Evolutionary conservation across 2,888 invertebrate genomes (phyloP), one percentile per base, ranked within the genome.

Genomic region (Eupeodes luniger): DNA sequence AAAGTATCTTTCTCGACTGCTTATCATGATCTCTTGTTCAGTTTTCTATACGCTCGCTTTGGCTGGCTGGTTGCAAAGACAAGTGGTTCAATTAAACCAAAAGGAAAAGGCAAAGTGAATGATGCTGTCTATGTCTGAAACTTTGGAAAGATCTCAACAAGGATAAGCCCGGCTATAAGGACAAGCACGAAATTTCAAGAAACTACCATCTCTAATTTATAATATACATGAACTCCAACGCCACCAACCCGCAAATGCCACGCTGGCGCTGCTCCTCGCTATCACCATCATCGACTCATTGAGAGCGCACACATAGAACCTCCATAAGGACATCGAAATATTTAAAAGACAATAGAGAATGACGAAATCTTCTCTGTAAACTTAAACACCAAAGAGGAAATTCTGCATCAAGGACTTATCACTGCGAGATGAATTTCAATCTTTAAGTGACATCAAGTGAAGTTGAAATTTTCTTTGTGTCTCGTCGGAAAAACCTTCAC

Each of bases 21-120:
- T 49, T 76, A 80, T 80, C 79, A 76, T 66, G 86, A 83, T 83
- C 79, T 78, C 51, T 76, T 14, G 59, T 72, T 66, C 34, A 57
- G 12, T 55, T 72, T 55, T 10, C 74, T 61, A 79, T 61, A 55
- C 72, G 53, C 34, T 36, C 16, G n/a, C 19, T 55, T 53, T 10
- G 36, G 36, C 36, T 51, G 74, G 40, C 11, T 5, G 9, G 19
- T 66, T 16, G 78, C 67, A 77, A 67, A 80, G 77, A 76, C 70
- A 87, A 87, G 80, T 87, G 83, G 84, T 84, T 84, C 83, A 84
- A 87, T 87, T 87, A 70, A 69, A 84, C 72, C 66, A 51, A 61
- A 40, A 40, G 40, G 69, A 44, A 70, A 80, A 79, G 49, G 53
- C 66, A 78, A 61, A 84, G 59, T 72, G 78, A 79, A 61, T 61